Evolutionary conservation across 2,797 vertebrate genomes (phyloP).

Genomic region (Sebastes nivosus): DNA sequence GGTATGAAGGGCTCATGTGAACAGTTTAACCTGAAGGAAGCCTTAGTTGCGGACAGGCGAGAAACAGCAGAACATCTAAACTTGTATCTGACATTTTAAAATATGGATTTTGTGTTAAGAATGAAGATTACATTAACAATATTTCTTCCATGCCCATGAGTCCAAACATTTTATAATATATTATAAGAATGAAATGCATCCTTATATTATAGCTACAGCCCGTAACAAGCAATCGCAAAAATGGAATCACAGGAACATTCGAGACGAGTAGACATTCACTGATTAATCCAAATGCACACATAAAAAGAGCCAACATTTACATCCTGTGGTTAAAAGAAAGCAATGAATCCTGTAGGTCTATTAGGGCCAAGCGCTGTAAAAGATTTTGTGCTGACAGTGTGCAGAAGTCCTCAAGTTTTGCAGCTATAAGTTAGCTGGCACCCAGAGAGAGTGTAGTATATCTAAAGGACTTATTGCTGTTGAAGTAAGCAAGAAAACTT

Average conservation of each 20-base stretch:
- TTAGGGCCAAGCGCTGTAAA: background rate
- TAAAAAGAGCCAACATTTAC: background rate
- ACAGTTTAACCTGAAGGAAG: slow-evolving; percentile 12
- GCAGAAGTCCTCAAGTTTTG: background rate
- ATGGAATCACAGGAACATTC: background rate
- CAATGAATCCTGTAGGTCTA: background rate
- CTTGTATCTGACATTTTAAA: background rate
- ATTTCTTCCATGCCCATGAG: background rate
- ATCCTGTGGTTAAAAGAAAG: background rate
- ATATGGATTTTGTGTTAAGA: background rate
- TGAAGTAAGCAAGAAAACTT: background rate
- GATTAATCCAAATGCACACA: background rate
- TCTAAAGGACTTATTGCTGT: background rate
- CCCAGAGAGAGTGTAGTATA: background rate
- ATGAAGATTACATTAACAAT: background rate
- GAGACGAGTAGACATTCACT: background rate
- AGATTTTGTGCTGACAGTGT: background rate
- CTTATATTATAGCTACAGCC: background rate
- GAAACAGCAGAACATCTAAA: slow-evolving; percentile 4
- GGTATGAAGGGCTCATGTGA: background rate
- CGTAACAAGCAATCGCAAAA: background rate
- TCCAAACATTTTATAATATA: background rate
- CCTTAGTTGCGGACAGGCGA: background rate
- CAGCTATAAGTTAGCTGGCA: background rate
- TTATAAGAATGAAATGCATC: background rate